Percentiles rank a stretch among this genome's conserved stretches.
phyloP scores from a whole-genome alignment of 2,113 vertebrate species.

The Grallaria varia region DNA sequence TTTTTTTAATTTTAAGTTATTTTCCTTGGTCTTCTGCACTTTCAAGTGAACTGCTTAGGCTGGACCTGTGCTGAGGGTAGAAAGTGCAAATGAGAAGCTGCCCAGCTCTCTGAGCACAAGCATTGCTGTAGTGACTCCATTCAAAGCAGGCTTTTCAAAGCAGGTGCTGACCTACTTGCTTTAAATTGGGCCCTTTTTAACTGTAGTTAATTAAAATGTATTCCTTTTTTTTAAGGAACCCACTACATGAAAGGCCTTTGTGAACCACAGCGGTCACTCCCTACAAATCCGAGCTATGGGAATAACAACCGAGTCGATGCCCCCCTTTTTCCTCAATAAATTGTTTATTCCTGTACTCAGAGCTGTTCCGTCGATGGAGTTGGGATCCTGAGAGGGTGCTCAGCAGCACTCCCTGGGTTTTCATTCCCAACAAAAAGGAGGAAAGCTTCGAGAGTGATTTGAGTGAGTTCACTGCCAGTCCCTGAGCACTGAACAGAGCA shows the following conservation, averaged over 20 bases:
- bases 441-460: neutral
- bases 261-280: slow-evolving; percentile 44
- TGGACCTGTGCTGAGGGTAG: neutral
- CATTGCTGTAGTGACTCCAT: neutral
- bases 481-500: rapidly evolving
- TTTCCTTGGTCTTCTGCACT: neutral
- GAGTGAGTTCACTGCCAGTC: rapidly evolving
- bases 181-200: slow-evolving; percentile 32
- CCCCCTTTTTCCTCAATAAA: neutral
- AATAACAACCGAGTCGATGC: slow-evolving; percentile 17
- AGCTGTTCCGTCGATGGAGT: rapidly evolving
- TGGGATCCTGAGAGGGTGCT: neutral
- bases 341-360: neutral
- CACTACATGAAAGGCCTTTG: slow-evolving; percentile 38
- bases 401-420: neutral
- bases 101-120: neutral
- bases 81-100: neutral
- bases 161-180: slow-evolving; percentile 46
- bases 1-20: neutral
- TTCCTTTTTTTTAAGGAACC: slow-evolving; percentile 49
- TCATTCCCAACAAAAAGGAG: neutral
- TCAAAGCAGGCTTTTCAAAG: slow-evolving; percentile 9
- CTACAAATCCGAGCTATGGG: slow-evolving; percentile 17
- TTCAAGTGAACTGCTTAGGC: neutral
- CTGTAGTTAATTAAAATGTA: slow-evolving; percentile 46